Base-by-base conservation (phyloP, 53 echinoderm and acorn worm species). In the Mesocentrotus franciscanus region DNA sequence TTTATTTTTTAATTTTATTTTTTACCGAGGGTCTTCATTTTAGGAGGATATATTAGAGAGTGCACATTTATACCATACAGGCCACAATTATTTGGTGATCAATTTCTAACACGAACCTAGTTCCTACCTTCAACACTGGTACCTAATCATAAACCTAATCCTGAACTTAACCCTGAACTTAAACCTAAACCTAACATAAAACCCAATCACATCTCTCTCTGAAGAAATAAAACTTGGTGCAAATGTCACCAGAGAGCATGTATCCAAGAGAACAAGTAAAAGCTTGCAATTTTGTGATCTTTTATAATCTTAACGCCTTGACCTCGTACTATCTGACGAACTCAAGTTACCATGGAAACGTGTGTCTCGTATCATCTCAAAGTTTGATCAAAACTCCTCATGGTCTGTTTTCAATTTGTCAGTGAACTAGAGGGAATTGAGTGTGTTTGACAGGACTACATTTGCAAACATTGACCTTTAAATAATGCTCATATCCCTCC, bases 401-500 rank as follows among this genome's bases (percentile, higher is more conserved):
- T 87, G 87, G 87, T 58, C 87, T 87, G 57, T 87, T 87, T 87
- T 87, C 87, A 87, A 87, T 87, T 87, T 87, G 27, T 39, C 58
- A n/a, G 56, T 87, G 87, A 58, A 58, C 87, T 26, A 57, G 57
- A 87, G 87, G 87, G 87, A 87, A 87, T 87, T 57, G 57, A 87
- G 26, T 56, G 27, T 87, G 58, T 87, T 87, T 56, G 58, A 56
- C 56, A 58, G 56, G 26, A 58, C 56, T 11, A 57, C 10, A 3
- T n/a, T 87, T 57, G 87, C 57, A 87, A 87, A 87, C 56, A 57
- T 58, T 58, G 58, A 87, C 56, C 57, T 87, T 87, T 87, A n/a
- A n/a, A n/a, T n/a, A 56, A 11, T 87, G 56, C 9, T 39, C 39
- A 18, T 13, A 79, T 79, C 20, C 81, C 81, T 22, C 34, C 34